phyloP scores from a whole-genome alignment of 2,888 invertebrate species.

The Nebria brevicollis region DNA sequence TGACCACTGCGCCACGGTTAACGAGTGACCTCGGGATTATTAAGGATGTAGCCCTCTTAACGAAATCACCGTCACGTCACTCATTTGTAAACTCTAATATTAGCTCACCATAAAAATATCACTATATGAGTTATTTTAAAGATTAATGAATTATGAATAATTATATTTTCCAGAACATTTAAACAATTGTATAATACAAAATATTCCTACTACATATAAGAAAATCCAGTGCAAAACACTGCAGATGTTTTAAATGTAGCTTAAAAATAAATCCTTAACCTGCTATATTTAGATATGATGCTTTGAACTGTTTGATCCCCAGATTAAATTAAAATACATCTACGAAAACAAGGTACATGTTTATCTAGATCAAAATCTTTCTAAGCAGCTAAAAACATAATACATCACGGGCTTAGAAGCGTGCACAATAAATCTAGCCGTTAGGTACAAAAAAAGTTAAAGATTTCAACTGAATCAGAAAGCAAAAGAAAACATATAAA shows the following conservation, averaged over 20 bases:
- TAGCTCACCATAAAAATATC: no score
- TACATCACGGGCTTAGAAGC: background rate
- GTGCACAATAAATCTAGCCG: background rate
- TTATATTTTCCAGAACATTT: no score
- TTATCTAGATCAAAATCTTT: background rate
- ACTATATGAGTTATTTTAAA: no score
- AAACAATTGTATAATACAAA: no score
- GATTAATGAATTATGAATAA: no score
- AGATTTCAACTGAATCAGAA: background rate
- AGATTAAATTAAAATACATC: background rate
- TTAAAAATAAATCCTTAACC: background rate
- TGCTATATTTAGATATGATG: background rate
- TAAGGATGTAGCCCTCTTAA: constrained; percentile 18
- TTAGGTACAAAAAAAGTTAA: background rate
- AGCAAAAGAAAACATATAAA: background rate
- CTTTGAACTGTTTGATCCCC: background rate
- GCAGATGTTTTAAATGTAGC: no score
- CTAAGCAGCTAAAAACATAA: background rate
- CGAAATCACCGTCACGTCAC: background rate
- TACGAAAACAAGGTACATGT: background rate
- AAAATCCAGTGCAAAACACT: no score
- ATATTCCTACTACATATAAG: no score
- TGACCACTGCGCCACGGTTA: constrained; percentile 12
- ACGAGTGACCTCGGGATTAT: constrained; percentile 26
- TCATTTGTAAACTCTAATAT: constrained; percentile 1